Conservation (phyloP, 2,113 vertebrate genomes). For the Odocoileus virginianus region DNA sequence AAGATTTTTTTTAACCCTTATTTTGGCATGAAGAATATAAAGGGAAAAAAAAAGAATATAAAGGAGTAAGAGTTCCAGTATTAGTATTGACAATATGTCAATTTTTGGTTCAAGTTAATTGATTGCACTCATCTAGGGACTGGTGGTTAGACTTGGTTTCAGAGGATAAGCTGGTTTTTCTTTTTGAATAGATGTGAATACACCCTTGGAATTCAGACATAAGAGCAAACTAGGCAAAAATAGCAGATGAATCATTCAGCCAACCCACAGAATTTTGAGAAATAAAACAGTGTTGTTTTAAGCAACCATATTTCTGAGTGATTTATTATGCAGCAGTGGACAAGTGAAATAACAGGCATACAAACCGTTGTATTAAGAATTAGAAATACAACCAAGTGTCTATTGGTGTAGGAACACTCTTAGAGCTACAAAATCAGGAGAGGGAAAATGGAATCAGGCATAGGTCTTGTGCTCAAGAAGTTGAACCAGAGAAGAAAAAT, state of each 20-base stretch:
- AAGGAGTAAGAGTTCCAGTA: neutral
- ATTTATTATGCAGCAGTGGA: neutral
- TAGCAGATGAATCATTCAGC: neutral
- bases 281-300: neutral
- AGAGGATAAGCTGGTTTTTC: neutral
- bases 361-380: neutral
- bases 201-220: neutral
- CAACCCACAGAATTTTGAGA: neutral
- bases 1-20: neutral
- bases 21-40: neutral
- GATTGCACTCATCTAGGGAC: neutral
- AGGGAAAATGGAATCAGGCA: neutral
- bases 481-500: neutral
- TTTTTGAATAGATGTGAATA: neutral
- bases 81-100: neutral
- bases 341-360: neutral
- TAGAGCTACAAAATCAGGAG: neutral
- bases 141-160: neutral
- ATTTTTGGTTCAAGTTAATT: neutral
- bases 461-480: neutral
- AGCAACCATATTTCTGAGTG: neutral
- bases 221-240: neutral
- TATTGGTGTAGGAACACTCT: neutral
- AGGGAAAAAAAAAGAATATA: neutral
- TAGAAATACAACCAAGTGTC: neutral